Percentiles rank a stretch among this genome's conserved stretches.
phyloP scores from a whole-genome alignment of 2,797 vertebrate species.

The Linurgus olivaceus region DNA sequence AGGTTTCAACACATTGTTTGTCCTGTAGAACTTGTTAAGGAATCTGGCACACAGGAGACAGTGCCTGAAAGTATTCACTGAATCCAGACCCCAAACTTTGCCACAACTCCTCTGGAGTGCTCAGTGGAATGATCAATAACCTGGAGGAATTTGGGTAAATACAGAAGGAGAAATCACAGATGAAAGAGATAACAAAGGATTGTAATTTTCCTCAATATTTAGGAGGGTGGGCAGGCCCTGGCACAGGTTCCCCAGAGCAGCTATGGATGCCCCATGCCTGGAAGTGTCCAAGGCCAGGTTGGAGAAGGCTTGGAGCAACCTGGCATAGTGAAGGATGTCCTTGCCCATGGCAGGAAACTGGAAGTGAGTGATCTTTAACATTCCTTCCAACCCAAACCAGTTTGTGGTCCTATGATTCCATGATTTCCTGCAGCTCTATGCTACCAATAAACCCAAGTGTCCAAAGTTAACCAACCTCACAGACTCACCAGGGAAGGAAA shows the following conservation, averaged over 20 bases:
- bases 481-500: neutral
- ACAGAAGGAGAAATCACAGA: neutral
- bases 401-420: neutral
- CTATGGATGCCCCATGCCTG: neutral
- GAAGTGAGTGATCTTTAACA: neutral
- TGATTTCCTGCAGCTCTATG: neutral
- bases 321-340: too few species aligned
- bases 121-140: neutral
- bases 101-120: neutral
- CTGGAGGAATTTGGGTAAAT: neutral
- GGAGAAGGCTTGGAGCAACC: neutral
- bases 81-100: neutral
- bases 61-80: neutral
- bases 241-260: neutral
- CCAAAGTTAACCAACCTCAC: neutral
- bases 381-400: neutral
- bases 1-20: neutral
- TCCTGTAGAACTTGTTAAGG: neutral
- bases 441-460: neutral
- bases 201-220: neutral
- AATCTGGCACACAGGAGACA: neutral
- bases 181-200: neutral
- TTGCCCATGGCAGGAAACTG: neutral
- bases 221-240: neutral
- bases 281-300: neutral